Percentiles rank a stretch among this genome's conserved stretches.
Conservation (phyloP, 2,113 vertebrate genomes). For the Strix uralensis region DNA sequence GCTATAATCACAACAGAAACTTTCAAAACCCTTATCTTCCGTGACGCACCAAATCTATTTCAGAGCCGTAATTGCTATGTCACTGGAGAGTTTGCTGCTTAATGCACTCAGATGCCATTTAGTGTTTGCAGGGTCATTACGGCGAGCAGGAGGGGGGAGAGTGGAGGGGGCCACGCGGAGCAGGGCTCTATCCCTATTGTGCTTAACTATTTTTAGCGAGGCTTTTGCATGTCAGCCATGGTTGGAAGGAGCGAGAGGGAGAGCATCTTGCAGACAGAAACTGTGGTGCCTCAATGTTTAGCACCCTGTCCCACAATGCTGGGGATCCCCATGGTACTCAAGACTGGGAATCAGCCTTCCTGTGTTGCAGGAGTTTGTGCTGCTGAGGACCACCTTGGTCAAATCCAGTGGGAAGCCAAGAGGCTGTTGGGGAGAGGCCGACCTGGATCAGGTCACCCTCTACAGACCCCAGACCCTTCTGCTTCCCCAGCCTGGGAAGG, state of each 20-base stretch:
- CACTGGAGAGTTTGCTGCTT: constrained; percentile 81
- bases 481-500: neutral
- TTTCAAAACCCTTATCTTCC: constrained; percentile 87
- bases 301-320: neutral
- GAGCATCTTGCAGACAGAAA: neutral
- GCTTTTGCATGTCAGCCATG: neutral
- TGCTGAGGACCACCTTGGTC: accelerated
- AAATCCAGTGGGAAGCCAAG: neutral
- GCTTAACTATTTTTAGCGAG: constrained; percentile 35
- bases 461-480: neutral
- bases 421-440: neutral
- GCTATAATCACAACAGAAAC: constrained; percentile 94
- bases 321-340: neutral
- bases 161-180: neutral
- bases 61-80: constrained; percentile 93
- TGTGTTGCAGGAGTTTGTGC: neutral
- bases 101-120: constrained; percentile 83
- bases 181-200: constrained; percentile 23
- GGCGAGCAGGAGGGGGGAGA: constrained; percentile 48
- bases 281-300: neutral
- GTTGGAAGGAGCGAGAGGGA: neutral
- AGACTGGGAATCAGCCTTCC: neutral
- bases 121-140: constrained; percentile 81
- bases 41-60: constrained; percentile 94
- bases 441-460: neutral